Evolutionary conservation across 2,113 vertebrate genomes (phyloP).

Genomic region (Aphyosemion australe): DNA sequence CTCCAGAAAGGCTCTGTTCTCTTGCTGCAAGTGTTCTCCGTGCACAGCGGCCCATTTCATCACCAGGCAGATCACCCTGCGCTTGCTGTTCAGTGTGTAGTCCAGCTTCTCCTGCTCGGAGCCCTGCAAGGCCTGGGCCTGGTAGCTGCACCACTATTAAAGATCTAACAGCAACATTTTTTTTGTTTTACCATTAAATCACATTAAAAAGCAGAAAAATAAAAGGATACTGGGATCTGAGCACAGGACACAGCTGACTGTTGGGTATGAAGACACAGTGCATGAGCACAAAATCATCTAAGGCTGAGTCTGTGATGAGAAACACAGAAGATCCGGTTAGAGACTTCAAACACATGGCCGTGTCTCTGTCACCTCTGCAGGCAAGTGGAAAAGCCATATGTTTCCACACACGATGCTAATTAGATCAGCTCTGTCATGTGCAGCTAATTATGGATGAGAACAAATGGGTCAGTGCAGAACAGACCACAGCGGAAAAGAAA

Average conservation of each 20-base stretch:
- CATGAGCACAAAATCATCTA: conserved; percentile 96
- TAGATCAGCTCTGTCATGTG: conserved; percentile 61
- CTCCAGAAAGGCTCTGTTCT: conserved; percentile 91
- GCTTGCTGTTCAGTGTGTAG: conserved; percentile 96
- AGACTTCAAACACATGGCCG: conserved; percentile 18
- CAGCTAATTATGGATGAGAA: conserved; percentile 60
- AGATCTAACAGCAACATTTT: conserved; percentile 58
- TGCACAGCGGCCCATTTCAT: conserved; percentile 88
- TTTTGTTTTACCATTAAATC: not conserved
- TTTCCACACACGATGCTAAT: conserved; percentile 51
- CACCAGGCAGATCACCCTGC: conserved; percentile 90
- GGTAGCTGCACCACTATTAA: conserved; percentile 90
- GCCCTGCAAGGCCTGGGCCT: conserved; percentile 92
- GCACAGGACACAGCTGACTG: conserved; percentile 88
- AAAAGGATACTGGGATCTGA: conserved; percentile 98
- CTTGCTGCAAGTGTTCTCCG: conserved; percentile 89
- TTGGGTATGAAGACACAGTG: conserved; percentile 98
- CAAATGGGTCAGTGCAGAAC: conserved; percentile 48
- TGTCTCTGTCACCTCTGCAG: conserved; percentile 43
- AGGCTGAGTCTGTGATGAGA: conserved; percentile 83
- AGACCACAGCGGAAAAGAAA: conserved; percentile 13
- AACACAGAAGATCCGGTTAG: conserved; percentile 27
- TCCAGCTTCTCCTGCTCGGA: conserved; percentile 95
- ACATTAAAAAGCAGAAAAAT: not conserved
- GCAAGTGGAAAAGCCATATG: conserved; percentile 53